Percentiles rank a stretch among this genome's conserved stretches.
These are phyloP conservation scores for Aphodius sticticus DNA, from an alignment of 2,888 invertebrate genomes.

Conservation along the genomic window DNA sequence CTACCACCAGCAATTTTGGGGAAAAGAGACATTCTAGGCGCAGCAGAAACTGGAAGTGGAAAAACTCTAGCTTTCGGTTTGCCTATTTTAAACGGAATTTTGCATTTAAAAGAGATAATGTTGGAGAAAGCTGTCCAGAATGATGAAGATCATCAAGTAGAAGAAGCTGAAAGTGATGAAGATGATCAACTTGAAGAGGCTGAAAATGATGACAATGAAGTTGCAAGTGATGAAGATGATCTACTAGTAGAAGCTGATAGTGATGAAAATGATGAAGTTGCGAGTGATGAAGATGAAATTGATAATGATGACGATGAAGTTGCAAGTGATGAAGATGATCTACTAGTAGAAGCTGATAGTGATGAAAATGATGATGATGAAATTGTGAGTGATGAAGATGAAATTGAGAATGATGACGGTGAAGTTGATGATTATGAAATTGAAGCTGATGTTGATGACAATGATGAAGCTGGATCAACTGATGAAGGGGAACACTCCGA, in stretches of 20 bases:
- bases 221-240: constrained; percentile 26
- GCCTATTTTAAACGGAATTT: constrained; percentile 87
- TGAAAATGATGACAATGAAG: constrained; percentile 25
- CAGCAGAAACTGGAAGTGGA: constrained; percentile 98
- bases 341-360: not conserved
- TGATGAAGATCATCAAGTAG: constrained; percentile 13
- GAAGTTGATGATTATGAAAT: not conserved
- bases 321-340: constrained; percentile 25
- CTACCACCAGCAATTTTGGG: constrained; percentile 87
- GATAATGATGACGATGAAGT: constrained; percentile 24
- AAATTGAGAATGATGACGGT: constrained; percentile 23
- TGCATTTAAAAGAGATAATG: constrained; percentile 62
- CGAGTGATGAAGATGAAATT: constrained; percentile 44
- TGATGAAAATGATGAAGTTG: constrained; percentile 39
- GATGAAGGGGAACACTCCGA: constrained; percentile 42
- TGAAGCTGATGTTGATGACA: constrained; percentile 4
- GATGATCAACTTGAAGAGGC: constrained; percentile 31
- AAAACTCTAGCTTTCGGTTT: constrained; percentile 98
- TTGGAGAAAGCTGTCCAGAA: not conserved
- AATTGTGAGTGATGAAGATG: constrained; percentile 44
- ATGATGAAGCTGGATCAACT: constrained; percentile 34
- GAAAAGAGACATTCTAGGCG: constrained; percentile 92
- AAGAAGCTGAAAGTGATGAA: constrained; percentile 32
- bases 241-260: not conserved
- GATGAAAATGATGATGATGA: constrained; percentile 37